A percentile compares a stretch with the other conserved stretches of the same genome.
These are phyloP conservation scores for rat (Rattus norvegicus) DNA, from an alignment of 2,113 vertebrate species.

Conservation along the genomic window DNA sequence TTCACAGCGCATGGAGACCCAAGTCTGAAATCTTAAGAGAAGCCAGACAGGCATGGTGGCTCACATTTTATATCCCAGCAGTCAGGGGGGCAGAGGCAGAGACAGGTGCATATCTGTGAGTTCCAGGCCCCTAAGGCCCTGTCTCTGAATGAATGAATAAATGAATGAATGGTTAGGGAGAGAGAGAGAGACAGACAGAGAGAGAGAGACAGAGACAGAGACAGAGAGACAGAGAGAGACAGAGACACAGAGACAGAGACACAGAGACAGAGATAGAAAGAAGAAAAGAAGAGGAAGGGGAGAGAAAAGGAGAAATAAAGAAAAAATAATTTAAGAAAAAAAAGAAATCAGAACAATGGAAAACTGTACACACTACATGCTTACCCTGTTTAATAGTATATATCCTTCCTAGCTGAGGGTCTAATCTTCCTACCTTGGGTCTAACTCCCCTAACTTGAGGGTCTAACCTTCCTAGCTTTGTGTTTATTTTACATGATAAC, in stretches of 20 bases:
- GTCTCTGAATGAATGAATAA: no score
- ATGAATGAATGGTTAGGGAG: background rate
- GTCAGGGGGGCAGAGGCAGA: no score
- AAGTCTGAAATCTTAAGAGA: slow-evolving; percentile 37
- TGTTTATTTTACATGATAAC: background rate
- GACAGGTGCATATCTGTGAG: background rate
- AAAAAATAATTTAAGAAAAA: background rate
- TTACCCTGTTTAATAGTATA: background rate
- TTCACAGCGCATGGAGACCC: background rate
- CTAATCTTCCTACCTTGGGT: background rate
- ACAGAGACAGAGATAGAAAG: background rate
- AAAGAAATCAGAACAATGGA: background rate
- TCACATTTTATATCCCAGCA: no score
- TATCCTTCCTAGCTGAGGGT: slow-evolving; percentile 9
- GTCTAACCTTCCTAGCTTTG: slow-evolving; percentile 17
- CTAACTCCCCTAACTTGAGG: slow-evolving; percentile 12
- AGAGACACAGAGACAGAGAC: no score
- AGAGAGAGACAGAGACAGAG: background rate
- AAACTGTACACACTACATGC: background rate
- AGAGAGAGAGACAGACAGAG: background rate
- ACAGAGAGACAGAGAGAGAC: no score
- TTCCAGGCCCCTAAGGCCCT: background rate
- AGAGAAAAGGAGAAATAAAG: background rate
- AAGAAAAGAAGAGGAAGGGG: no score
- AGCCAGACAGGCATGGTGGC: background rate